Percentiles rank a stretch among this genome's conserved stretches.
These are phyloP conservation scores for Omphaloscelis lunosa DNA, from an alignment of 2,888 invertebrate genomes.

Conservation along the genomic window DNA sequence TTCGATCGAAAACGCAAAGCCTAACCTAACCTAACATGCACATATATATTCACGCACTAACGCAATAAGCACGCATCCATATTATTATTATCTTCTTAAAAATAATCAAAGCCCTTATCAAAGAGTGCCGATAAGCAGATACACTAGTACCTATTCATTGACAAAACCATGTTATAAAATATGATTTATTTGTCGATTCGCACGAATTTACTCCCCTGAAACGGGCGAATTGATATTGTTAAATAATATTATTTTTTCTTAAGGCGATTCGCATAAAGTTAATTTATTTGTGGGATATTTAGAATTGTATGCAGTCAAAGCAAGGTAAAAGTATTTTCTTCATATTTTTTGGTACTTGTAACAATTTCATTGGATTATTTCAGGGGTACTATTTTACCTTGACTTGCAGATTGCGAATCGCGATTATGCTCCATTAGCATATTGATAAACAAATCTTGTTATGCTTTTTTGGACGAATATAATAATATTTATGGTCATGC, in stretches of 20 bases:
- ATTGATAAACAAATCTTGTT: constrained; percentile 41
- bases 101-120: constrained; percentile 17
- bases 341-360: neutral
- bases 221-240: no score
- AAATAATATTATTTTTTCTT: no score
- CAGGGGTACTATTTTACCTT: constrained; percentile 45
- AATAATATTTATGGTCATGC: constrained; percentile 26
- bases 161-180: neutral
- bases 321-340: no score
- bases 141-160: constrained; percentile 8
- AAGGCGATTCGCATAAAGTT: no score
- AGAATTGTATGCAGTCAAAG: no score
- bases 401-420: constrained; percentile 43
- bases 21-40: neutral
- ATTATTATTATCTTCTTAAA: neutral
- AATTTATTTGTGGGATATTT: no score
- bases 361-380: constrained; percentile 11
- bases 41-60: no score
- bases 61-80: neutral
- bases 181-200: no score
- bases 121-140: constrained; percentile 6
- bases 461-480: constrained; percentile 24
- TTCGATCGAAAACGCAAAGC: neutral
- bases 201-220: no score
- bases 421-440: constrained; percentile 45